These are phyloP conservation scores for Mystacides longicornis DNA, from an alignment of 2,888 invertebrate species.

Conservation along the genomic window DNA sequence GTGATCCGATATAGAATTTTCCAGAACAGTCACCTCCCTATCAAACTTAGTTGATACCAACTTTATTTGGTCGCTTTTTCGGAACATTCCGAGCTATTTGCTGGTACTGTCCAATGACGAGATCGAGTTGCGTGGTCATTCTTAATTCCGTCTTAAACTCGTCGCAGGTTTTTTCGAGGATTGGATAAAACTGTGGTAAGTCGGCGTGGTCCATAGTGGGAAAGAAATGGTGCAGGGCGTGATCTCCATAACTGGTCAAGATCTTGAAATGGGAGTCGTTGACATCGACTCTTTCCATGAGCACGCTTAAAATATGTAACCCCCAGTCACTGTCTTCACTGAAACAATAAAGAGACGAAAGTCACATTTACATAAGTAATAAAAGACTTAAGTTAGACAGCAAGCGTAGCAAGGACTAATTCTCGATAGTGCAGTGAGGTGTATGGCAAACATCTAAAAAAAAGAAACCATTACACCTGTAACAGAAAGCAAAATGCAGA, in stretches of 20 bases:
- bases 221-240: slow-evolving; percentile 68
- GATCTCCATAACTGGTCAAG: slow-evolving; percentile 66
- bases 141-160: slow-evolving; percentile 53
- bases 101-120: slow-evolving; percentile 59
- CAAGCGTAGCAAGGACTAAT: no score
- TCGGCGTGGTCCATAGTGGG: slow-evolving; percentile 69
- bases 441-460: no score
- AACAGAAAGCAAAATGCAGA: no score
- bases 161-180: slow-evolving; percentile 33
- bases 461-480: no score
- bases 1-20: no score
- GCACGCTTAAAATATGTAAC: slow-evolving; percentile 62
- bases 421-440: no score
- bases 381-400: no score
- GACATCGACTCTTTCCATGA: slow-evolving; percentile 61
- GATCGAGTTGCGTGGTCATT: slow-evolving; percentile 49
- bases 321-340: slow-evolving; percentile 60
- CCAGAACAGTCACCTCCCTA: no score
- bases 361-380: no score
- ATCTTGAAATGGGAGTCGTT: slow-evolving; percentile 56
- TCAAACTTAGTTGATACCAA: no score
- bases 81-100: slow-evolving; percentile 39
- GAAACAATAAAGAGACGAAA: slow-evolving; percentile 8
- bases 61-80: no score
- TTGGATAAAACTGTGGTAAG: slow-evolving; percentile 54